These are phyloP conservation scores for Metallyticus violacea DNA, from an alignment of 2,888 invertebrate species.

Conservation along the genomic window DNA sequence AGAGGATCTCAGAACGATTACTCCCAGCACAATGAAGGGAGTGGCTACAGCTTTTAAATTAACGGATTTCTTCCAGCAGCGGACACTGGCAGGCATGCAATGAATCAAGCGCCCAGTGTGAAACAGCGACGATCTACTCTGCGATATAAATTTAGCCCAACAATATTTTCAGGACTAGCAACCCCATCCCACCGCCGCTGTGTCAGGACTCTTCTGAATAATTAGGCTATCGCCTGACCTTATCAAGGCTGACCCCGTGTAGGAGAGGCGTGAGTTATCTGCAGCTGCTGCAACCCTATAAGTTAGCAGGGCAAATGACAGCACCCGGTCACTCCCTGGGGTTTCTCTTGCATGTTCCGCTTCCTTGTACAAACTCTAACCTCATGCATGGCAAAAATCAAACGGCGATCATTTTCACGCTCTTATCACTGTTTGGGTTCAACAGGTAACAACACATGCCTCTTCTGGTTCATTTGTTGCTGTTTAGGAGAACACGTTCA, in stretches of 20 bases:
- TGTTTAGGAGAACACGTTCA: no score
- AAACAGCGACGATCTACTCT: neutral
- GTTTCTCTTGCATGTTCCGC: neutral
- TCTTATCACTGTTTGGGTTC: no score
- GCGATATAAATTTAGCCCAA: neutral
- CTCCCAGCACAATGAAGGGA: neutral
- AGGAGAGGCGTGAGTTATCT: neutral
- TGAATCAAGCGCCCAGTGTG: neutral
- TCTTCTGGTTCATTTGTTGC: neutral
- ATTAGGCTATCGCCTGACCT: conserved; percentile 11
- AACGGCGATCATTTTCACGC: neutral
- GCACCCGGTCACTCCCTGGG: neutral
- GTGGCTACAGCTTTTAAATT: neutral
- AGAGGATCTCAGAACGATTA: neutral
- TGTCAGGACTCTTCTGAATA: neutral
- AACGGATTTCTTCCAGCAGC: neutral
- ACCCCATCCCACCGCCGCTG: no score
- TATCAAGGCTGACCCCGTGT: neutral
- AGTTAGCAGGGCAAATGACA: neutral
- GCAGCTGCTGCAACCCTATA: neutral
- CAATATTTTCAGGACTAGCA: neutral
- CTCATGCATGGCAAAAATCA: neutral
- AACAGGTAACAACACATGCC: neutral
- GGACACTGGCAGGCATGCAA: neutral
- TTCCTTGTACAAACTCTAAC: neutral